phyloP scores from a whole-genome alignment of 1,140 invertebrate genomes.

The Platorchestia sp. region DNA sequence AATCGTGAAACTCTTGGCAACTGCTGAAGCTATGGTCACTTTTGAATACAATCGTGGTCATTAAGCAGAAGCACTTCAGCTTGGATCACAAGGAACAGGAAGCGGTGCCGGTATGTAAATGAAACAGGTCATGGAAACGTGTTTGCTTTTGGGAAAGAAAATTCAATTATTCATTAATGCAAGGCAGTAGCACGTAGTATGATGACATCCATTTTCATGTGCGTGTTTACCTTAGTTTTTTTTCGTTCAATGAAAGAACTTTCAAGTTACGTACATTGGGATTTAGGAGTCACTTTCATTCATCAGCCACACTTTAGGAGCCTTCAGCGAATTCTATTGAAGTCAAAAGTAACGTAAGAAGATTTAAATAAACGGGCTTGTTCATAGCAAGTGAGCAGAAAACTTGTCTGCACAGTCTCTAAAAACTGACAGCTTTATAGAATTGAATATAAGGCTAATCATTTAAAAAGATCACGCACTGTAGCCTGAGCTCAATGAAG shows the following conservation, averaged over 20 bases:
- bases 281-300: too few relatives aligned
- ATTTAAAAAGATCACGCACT: background rate
- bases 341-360: background rate
- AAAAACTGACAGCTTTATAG: background rate
- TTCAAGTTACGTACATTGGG: too few relatives aligned
- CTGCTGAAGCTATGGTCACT: background rate
- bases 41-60: background rate
- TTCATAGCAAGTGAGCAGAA: background rate
- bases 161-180: background rate
- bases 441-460: background rate
- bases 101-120: background rate
- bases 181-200: background rate
- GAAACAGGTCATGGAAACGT: background rate
- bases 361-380: background rate
- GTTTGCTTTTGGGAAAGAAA: background rate
- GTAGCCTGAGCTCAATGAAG: background rate
- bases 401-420: background rate
- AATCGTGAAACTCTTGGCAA: background rate
- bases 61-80: background rate
- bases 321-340: too few relatives aligned
- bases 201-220: background rate
- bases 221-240: too few relatives aligned
- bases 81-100: background rate
- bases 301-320: too few relatives aligned
- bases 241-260: too few relatives aligned